Evolutionary conservation across 2,113 vertebrate genomes (phyloP).

Genomic region (Scolopax mira): DNA sequence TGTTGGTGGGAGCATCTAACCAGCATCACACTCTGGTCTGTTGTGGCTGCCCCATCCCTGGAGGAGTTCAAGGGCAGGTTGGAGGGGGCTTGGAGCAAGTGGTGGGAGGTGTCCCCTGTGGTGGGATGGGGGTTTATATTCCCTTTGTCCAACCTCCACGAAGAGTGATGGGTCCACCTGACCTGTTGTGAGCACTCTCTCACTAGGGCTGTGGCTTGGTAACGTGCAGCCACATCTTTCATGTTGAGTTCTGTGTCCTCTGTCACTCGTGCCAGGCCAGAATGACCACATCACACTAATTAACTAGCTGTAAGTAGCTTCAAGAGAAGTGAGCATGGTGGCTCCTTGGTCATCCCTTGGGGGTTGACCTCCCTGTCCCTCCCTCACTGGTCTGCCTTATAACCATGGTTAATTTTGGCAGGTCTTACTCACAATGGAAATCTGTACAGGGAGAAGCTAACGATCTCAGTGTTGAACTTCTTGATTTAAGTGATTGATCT

Average conservation of each 20-base stretch:
- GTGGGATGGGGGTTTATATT: neutral
- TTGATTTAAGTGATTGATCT: neutral
- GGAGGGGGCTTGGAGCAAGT: no score
- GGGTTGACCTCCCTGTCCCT: neutral
- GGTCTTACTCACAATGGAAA: neutral
- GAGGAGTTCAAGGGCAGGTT: no score
- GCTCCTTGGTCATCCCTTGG: neutral
- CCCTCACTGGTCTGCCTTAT: neutral
- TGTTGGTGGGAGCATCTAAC: neutral
- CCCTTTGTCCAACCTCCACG: accelerated
- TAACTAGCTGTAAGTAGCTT: neutral
- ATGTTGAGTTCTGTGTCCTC: neutral
- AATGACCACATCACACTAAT: neutral
- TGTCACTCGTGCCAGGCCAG: neutral
- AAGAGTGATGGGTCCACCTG: neutral
- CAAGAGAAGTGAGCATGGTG: neutral
- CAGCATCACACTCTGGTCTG: neutral
- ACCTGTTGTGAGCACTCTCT: neutral
- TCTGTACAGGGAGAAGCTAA: neutral
- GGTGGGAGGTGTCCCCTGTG: no score
- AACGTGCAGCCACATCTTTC: neutral
- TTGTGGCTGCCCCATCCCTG: no score
- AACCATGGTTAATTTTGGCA: neutral
- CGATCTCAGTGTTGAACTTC: neutral
- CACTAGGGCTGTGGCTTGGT: neutral